Base-by-base conservation (phyloP, 2,888 invertebrate genomes). In the Trichacis sp. region DNA sequence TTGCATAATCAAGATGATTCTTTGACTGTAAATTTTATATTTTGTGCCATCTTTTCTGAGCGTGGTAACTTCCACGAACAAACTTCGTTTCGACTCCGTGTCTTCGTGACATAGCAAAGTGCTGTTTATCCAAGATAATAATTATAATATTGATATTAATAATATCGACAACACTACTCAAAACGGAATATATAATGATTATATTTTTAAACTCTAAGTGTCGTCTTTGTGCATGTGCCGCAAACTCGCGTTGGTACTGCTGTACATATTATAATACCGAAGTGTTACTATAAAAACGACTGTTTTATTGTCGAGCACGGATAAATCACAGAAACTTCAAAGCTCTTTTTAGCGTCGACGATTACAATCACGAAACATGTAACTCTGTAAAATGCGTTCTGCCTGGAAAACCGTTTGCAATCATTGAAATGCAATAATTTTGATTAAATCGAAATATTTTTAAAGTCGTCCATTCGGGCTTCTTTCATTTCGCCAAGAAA, bases 141-240 rank as follows among this genome's bases (percentile, higher is more conserved):
- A 82, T 76, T 77, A 73, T 73, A 75, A 74, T 73, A 72, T 70
- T 72, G 72, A 75, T 72, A 74, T 72, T 70, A 71, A 73, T 68
- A 65, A 68, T 62, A 72, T 66, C 65, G 64, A 59, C 55, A 66
- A 65, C 65, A 64, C 60, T 62, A 70, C 70, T 70, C 65, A 68
- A 66, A 68, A 68, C 52, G 64, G 69, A 75, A 70, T 71, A 63
- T 79, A 81, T 77, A 79, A 82, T 80, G 78, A 82, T 82, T 84
- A 84, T 84, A 84, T 84, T 84, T 84, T 84, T 84, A 83, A 84
- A 84, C 81, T 84, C 83, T 84, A 83, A 83, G 83, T 83, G 83
- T 84, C 84, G 83, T 84, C 78, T 80, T 74, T 79, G 76, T 77
- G 78, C 81, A 76, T 79, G 79, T 79, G 73, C 75, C 77, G 70